phyloP scores from a whole-genome alignment of 2,113 vertebrate species.

The Grantiella picta region DNA sequence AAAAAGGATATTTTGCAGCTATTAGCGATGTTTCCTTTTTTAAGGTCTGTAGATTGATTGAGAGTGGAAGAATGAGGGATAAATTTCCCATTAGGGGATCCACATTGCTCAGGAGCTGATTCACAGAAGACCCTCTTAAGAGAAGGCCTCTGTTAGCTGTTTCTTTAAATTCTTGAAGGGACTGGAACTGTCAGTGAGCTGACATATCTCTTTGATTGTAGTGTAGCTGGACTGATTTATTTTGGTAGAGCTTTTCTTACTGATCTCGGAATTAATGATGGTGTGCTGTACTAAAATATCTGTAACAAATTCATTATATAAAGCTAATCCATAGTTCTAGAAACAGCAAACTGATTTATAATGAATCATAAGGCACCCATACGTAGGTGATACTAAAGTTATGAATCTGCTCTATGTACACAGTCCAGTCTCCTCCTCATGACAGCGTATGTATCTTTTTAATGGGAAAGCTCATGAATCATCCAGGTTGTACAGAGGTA shows the following conservation, averaged over 20 bases:
- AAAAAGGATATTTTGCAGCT: background rate
- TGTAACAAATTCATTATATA: background rate
- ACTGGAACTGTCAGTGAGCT: background rate
- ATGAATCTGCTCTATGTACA: background rate
- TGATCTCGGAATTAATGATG: background rate
- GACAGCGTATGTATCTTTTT: background rate
- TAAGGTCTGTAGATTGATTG: background rate
- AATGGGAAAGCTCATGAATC: background rate
- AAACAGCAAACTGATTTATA: background rate
- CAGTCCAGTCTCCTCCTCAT: background rate
- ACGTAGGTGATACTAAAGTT: background rate
- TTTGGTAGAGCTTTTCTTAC: background rate
- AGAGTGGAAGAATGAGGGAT: background rate
- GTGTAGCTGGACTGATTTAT: background rate
- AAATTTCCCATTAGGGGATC: background rate
- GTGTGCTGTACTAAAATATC: background rate
- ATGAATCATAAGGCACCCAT: background rate
- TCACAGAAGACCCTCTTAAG: background rate
- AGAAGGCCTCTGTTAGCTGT: background rate
- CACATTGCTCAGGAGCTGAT: background rate
- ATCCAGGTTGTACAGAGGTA: background rate
- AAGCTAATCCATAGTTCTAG: background rate
- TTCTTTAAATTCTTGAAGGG: background rate
- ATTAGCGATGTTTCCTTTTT: background rate
- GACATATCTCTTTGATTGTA: background rate